Conservation (phyloP, 2,888 invertebrate species). For the Sinelater perroti region DNA sequence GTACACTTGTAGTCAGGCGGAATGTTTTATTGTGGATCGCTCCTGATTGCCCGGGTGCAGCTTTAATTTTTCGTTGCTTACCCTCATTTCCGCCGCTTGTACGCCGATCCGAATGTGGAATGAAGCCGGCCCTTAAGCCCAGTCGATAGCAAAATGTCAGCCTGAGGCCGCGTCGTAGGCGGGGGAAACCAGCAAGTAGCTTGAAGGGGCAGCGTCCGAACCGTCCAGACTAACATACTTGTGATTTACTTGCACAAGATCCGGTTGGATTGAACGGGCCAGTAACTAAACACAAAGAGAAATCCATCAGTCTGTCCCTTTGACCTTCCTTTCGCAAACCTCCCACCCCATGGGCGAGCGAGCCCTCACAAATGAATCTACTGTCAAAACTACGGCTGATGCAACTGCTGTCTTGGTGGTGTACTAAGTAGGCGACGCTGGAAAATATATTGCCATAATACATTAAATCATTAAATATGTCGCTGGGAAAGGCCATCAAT, state of each 20-base stretch:
- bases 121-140: neutral
- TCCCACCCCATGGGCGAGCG: constrained; percentile 34
- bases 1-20: constrained; percentile 42
- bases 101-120: neutral
- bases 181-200: constrained; percentile 35
- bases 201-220: constrained; percentile 44
- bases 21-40: constrained; percentile 26
- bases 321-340: constrained; percentile 50
- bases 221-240: constrained; percentile 46
- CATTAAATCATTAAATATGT: constrained; percentile 16
- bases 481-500: constrained; percentile 18
- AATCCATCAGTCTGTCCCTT: constrained; percentile 55
- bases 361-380: constrained; percentile 39
- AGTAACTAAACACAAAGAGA: constrained; percentile 58
- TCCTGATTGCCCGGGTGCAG: constrained; percentile 11
- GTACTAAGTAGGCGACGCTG: constrained; percentile 2
- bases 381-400: constrained; percentile 26
- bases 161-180: constrained; percentile 40
- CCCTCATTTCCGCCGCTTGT: constrained; percentile 1
- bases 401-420: constrained; percentile 16
- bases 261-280: constrained; percentile 55
- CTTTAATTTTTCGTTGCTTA: constrained; percentile 11
- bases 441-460: constrained; percentile 15
- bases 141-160: constrained; percentile 39
- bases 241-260: constrained; percentile 54